These are phyloP conservation scores for Rhincodon typus DNA, from an alignment of 2,797 vertebrate genomes.

Conservation along the genomic window DNA sequence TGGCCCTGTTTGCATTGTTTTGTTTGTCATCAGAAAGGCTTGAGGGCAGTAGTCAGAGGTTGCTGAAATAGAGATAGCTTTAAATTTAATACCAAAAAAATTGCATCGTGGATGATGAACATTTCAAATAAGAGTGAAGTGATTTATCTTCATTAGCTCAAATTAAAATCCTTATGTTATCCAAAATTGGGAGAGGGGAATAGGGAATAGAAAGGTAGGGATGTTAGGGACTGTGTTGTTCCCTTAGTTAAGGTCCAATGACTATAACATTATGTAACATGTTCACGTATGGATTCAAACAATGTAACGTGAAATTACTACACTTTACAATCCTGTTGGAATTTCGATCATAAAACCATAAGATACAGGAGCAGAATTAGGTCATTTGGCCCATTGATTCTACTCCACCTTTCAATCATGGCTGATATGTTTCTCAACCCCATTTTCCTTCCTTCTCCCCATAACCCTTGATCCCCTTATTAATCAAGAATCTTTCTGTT, in stretches of 20 bases:
- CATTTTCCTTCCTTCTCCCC: too few species aligned
- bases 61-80: not conserved
- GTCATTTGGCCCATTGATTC: too few species aligned
- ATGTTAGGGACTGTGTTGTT: not conserved
- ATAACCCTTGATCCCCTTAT: too few species aligned
- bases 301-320: not conserved
- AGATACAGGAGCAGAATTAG: too few species aligned
- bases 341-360: not conserved
- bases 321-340: not conserved
- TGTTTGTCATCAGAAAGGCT: not conserved
- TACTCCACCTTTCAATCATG: too few species aligned
- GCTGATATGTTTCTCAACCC: too few species aligned
- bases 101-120: not conserved
- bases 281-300: not conserved
- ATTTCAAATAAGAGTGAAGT: not conserved
- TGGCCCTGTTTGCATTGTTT: not conserved
- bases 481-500: too few species aligned
- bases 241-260: not conserved
- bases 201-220: not conserved
- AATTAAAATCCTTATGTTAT: not conserved
- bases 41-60: not conserved
- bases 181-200: not conserved
- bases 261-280: not conserved
- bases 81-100: not conserved
- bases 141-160: not conserved